These are phyloP conservation scores for Strongylocentrotus purpuratus DNA, from an alignment of 35 echinoderm and acorn worm species.

Conservation along the genomic window DNA sequence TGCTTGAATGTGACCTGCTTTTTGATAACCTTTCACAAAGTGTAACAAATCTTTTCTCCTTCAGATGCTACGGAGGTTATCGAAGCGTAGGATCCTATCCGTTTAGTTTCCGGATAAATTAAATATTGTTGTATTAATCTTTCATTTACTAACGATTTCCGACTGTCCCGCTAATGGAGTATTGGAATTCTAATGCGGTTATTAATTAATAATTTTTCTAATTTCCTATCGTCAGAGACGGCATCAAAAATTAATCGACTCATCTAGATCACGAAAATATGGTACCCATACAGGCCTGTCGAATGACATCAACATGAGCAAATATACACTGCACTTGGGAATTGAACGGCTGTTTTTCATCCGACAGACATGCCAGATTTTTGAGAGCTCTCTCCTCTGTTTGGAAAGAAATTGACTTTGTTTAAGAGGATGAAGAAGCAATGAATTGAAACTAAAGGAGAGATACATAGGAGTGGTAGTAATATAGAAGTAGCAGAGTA, in stretches of 20 bases:
- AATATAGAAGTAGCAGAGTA: no score
- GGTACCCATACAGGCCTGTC: not conserved
- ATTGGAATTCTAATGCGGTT: not conserved
- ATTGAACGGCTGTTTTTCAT: not conserved
- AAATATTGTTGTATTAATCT: not conserved
- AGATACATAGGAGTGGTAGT: no score
- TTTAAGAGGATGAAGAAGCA: not conserved
- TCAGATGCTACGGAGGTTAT: not conserved
- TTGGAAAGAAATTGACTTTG: not conserved
- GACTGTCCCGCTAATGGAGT: not conserved
- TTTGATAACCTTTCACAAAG: no score
- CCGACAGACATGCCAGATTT: not conserved
- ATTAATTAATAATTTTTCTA: not conserved
- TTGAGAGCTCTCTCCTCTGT: not conserved
- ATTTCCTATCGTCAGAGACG: not conserved
- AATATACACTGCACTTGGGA: constrained; percentile 1
- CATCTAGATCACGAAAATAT: not conserved
- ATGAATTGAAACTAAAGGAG: not conserved
- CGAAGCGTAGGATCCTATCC: no score
- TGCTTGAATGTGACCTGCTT: no score
- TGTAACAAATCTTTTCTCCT: not conserved
- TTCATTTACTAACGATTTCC: not conserved
- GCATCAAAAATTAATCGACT: not conserved
- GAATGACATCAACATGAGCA: not conserved
- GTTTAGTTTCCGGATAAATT: not conserved